A percentile compares a stretch with the other conserved stretches of the same genome.
Conservation (phyloP, 2,113 vertebrate species). For the Zosterops pallidus region DNA sequence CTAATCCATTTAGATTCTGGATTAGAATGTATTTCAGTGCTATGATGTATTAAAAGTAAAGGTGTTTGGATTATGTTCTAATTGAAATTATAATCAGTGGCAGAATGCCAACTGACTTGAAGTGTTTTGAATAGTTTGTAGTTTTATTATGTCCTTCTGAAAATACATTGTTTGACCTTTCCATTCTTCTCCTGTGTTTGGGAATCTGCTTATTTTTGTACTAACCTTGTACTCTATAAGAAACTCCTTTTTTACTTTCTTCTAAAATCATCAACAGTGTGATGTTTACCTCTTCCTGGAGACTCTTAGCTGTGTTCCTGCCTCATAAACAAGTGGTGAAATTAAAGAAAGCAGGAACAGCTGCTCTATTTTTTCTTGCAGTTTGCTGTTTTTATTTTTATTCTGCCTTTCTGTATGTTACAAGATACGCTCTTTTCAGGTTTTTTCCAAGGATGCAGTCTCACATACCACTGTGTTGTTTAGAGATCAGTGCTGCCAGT, state of each 20-base stretch:
- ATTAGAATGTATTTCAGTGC: neutral
- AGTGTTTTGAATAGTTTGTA: neutral
- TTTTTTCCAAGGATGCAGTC: neutral
- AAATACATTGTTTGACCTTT: neutral
- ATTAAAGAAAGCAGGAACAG: neutral
- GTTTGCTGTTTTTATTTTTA: neutral
- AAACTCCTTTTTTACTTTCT: neutral
- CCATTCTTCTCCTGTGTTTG: neutral
- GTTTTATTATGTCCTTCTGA: neutral
- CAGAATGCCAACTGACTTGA: neutral
- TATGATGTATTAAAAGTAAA: neutral
- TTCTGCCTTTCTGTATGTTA: neutral
- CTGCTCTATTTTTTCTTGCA: neutral
- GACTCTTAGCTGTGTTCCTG: neutral
- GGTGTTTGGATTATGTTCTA: neutral
- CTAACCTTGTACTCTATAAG: neutral
- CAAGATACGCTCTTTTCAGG: accelerated
- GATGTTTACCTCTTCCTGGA: neutral
- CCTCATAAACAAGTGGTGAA: neutral
- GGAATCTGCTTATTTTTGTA: neutral
- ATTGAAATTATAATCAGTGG: neutral
- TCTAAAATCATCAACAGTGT: neutral
- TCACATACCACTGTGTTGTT: neutral
- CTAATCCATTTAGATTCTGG: neutral
- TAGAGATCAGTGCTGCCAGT: neutral